Base-by-base conservation (phyloP, 2,797 vertebrate genomes). In the Arvicola amphibius region DNA sequence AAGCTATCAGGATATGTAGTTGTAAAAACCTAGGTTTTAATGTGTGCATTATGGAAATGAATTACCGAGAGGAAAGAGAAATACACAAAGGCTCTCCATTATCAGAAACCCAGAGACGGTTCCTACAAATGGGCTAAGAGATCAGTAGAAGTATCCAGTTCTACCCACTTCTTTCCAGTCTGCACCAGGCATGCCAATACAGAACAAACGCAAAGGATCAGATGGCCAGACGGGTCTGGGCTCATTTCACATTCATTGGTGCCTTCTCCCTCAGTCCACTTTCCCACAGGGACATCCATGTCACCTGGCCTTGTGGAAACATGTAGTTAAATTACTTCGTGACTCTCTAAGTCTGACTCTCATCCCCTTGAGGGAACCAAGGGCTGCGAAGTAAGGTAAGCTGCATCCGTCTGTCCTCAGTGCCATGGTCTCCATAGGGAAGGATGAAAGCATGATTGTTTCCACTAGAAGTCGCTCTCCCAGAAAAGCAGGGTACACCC, bases 151-250 rank as follows among this genome's bases (percentile, higher is more conserved):
- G 56, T 90, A 76, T 92, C 43, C 79, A 48, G 77, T 34, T 74
- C 53, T 92, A 96, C 4, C 34, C 37, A 79, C 19, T 91, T 94
- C 74, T 71, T 21, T 67, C 79, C 51, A 48, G 53, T 78, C 88
- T 71, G 37, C 9, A 48, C 19, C 14, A n/a, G 56, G n/a, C 13
- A 73, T 91, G 32, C 94, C 88, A 86, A 0, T 67, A 81, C 81
- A 90, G 96, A 86, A 43, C 67, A 89, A 92, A 96, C 88, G 77
- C 78, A 23, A 56, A 94, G 94, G 88, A 78, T 97, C 80, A 53
- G 85, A 77, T 79, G 77, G 59, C 63, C 1, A 2, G 40, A 90
- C 32, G 61, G 34, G 27, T 90, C 56, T 21, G 85, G 32, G n/a
- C 65, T 88, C 74, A 84, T 92, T 97, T 94, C 94, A 86, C 8